phyloP scores from a whole-genome alignment of 2,797 vertebrate genomes.

The Poeciliopsis presidionis region DNA sequence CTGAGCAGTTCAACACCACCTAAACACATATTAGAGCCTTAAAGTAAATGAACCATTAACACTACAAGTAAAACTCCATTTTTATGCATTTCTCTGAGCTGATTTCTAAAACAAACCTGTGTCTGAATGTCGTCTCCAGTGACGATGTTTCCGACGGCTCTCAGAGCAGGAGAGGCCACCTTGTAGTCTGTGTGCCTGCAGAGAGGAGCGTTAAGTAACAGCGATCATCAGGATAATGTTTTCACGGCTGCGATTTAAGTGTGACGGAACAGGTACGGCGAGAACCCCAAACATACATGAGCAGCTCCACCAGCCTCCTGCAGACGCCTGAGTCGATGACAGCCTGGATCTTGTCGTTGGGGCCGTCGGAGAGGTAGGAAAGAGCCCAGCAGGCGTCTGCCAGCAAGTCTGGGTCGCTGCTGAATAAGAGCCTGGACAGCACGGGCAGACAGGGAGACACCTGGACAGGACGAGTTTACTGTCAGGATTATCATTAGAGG shows the following conservation, averaged over 20 bases:
- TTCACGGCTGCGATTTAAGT: background rate
- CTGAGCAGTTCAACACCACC: conserved; percentile 99
- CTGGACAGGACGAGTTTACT: conserved; percentile 68
- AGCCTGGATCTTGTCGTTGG: conserved; percentile 98
- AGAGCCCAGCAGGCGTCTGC: conserved; percentile 99
- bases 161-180: conserved; percentile 94
- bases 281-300: conserved; percentile 88
- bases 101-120: conserved; percentile 77
- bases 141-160: conserved; percentile 98
- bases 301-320: conserved; percentile 93
- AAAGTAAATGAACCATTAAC: background rate
- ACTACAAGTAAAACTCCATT: background rate
- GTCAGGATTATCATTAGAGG: background rate
- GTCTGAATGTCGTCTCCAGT: conserved; percentile 99
- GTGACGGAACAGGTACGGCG: background rate
- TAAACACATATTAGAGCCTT: conserved; percentile 45
- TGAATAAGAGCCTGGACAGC: conserved; percentile 94
- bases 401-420: conserved; percentile 95
- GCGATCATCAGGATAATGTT: background rate
- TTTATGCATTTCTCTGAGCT: background rate
- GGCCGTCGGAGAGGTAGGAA: conserved; percentile 98
- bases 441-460: conserved; percentile 97
- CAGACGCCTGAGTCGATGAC: conserved; percentile 98
- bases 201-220: background rate
- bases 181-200: conserved; percentile 97